These are phyloP conservation scores for Bombus soroeensis DNA, from an alignment of 1,140 invertebrate species.

Conservation along the genomic window DNA sequence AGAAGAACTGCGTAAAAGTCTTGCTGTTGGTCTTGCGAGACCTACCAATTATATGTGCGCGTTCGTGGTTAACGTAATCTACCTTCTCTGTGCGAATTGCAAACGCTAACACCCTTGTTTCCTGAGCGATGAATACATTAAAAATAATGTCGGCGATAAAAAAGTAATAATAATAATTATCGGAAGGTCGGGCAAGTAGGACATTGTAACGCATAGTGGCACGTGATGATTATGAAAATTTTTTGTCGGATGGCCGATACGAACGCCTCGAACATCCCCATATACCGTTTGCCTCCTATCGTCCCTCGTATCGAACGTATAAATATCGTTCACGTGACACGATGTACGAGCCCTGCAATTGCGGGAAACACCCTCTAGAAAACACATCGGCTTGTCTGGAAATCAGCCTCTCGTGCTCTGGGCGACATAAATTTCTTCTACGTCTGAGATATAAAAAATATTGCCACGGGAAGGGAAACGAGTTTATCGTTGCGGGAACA, in stretches of 20 bases:
- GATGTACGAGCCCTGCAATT: not conserved
- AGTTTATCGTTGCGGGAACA: slow-evolving; percentile 42
- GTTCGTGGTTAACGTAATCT: not conserved
- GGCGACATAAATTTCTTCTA: slow-evolving; percentile 38
- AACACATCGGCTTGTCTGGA: slow-evolving; percentile 33
- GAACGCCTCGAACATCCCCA: not conserved
- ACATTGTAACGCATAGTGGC: not conserved
- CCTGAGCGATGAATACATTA: not conserved
- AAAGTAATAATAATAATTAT: not conserved
- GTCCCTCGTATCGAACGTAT: slow-evolving; percentile 36
- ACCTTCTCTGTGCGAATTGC: not conserved
- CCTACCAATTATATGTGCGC: not conserved
- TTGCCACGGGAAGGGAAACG: slow-evolving; percentile 5
- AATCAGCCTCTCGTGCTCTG: slow-evolving; percentile 34
- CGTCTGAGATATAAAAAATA: slow-evolving; percentile 49
- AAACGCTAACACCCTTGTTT: not conserved
- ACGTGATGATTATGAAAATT: slow-evolving; percentile 30
- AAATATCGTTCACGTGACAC: slow-evolving; percentile 57
- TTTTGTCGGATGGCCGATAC: not conserved
- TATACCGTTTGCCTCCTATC: not conserved
- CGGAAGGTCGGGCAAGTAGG: not conserved
- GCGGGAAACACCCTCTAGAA: not conserved
- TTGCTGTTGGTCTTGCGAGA: not conserved
- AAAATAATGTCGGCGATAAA: slow-evolving; percentile 4
- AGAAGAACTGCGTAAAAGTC: too few relatives aligned